Conservation (phyloP, 1,140 invertebrate genomes). For the Calephelis nemesis region DNA sequence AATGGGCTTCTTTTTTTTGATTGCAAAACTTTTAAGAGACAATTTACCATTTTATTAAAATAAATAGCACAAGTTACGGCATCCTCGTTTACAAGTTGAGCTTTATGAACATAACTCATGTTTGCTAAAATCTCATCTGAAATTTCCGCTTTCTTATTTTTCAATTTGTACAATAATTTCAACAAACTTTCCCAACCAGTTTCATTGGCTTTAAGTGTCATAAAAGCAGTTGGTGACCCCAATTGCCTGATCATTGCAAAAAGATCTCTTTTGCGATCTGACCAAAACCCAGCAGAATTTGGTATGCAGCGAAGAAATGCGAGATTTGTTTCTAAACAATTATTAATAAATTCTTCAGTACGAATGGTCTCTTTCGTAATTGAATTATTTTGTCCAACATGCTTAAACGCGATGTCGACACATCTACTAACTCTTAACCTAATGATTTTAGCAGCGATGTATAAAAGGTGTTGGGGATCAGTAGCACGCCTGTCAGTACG, state of each 20-base stretch:
- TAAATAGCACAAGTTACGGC: conserved; percentile 38
- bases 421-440: conserved; percentile 22
- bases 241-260: conserved; percentile 28
- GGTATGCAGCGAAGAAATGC: conserved; percentile 26
- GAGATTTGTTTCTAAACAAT: conserved; percentile 24
- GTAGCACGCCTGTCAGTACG: conserved; percentile 21
- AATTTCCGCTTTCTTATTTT: conserved; percentile 25
- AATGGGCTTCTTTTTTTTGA: conserved; percentile 21
- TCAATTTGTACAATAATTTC: conserved; percentile 25
- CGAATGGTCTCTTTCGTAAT: conserved; percentile 26
- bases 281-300: conserved; percentile 29
- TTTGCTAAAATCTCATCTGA: conserved; percentile 19
- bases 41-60: conserved; percentile 57
- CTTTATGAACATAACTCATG: conserved; percentile 40
- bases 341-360: conserved; percentile 6
- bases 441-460: conserved; percentile 28
- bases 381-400: conserved; percentile 17
- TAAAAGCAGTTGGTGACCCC: conserved; percentile 25
- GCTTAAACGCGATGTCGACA: conserved; percentile 25
- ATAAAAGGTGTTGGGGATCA: conserved; percentile 29
- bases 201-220: conserved; percentile 24
- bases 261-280: conserved; percentile 26
- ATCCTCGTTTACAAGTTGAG: conserved; percentile 48
- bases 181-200: conserved; percentile 20
- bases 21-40: conserved; percentile 17